These are phyloP conservation scores for Stenoptilia bipunctidactyla DNA, from an alignment of 2,888 invertebrate genomes.

Conservation along the genomic window DNA sequence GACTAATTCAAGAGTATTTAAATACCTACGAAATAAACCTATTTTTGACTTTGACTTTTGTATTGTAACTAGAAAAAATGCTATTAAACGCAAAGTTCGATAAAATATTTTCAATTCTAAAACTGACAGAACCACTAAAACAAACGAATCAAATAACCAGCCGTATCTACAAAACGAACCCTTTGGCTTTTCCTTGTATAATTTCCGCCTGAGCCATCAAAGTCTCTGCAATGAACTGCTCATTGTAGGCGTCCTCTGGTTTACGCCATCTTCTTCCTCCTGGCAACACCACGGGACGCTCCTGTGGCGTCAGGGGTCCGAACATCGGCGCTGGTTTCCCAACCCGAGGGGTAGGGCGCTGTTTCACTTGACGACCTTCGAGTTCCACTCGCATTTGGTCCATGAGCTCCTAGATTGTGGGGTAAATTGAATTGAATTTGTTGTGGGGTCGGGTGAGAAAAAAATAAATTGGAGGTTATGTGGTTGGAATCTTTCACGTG, in stretches of 20 bases:
- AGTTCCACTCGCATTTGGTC: conserved; percentile 59
- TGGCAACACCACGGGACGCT: conserved; percentile 80
- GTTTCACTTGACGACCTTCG: conserved; percentile 52
- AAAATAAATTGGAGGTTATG: too few species aligned
- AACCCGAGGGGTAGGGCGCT: conserved; percentile 53
- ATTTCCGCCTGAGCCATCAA: conserved; percentile 88
- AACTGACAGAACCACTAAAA: too few species aligned
- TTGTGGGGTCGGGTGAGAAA: too few species aligned
- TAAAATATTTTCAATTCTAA: too few species aligned
- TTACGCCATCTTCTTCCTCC: conserved; percentile 84
- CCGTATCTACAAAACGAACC: conserved; percentile 72
- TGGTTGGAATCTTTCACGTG: too few species aligned
- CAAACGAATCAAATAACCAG: too few species aligned
- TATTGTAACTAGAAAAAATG: too few species aligned
- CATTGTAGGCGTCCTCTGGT: conserved; percentile 90
- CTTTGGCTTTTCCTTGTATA: conserved; percentile 85
- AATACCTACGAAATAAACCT: too few species aligned
- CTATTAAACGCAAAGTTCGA: too few species aligned
- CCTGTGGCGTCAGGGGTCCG: conserved; percentile 74
- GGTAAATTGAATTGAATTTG: too few species aligned
- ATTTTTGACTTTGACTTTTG: too few species aligned
- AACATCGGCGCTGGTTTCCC: conserved; percentile 55
- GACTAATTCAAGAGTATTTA: too few species aligned
- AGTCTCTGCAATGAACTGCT: conserved; percentile 89
- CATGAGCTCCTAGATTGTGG: conserved; percentile 30